Percentiles rank a stretch among this genome's conserved stretches.
These are phyloP conservation scores for Sipha maydis DNA, from an alignment of 2,888 invertebrate genomes.

Conservation along the genomic window DNA sequence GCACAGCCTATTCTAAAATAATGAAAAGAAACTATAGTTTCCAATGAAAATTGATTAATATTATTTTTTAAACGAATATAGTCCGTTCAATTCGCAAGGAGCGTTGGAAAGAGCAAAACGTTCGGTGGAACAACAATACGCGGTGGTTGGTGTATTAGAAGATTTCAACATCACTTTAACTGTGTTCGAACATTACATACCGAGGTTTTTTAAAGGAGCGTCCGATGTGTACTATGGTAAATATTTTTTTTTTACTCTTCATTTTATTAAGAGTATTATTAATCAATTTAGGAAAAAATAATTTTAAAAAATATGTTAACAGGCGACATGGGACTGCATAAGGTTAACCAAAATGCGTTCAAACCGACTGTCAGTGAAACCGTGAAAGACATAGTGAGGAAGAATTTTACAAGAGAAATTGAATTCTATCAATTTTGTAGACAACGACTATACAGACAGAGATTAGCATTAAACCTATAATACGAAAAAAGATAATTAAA, in stretches of 20 bases:
- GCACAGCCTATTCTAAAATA: too few relatives aligned
- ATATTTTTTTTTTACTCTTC: constrained; percentile 64
- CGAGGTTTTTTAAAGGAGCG: constrained; percentile 84
- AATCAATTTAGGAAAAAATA: not conserved
- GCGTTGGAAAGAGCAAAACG: constrained; percentile 85
- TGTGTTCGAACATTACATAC: constrained; percentile 87
- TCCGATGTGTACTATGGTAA: constrained; percentile 82
- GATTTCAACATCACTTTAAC: constrained; percentile 86
- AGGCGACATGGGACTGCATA: constrained; percentile 81
- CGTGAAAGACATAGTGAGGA: constrained; percentile 84
- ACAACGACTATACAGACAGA: constrained; percentile 83
- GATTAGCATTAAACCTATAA: constrained; percentile 76
- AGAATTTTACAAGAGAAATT: constrained; percentile 88
- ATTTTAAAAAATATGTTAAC: constrained; percentile 64
- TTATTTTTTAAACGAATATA: constrained; percentile 66
- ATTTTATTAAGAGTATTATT: too few relatives aligned
- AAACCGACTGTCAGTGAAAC: constrained; percentile 88
- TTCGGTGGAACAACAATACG: constrained; percentile 86
- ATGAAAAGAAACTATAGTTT: not conserved
- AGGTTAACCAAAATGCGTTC: constrained; percentile 86
- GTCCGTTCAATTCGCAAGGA: constrained; percentile 85
- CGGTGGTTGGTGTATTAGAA: constrained; percentile 88
- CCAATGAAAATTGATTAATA: not conserved
- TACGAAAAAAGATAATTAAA: not conserved
- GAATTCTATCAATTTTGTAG: constrained; percentile 92